A percentile compares a stretch with the other conserved stretches of the same genome.
Conservation (phyloP, 1,140 invertebrate genomes). For the Tetramorium parvispinum region DNA sequence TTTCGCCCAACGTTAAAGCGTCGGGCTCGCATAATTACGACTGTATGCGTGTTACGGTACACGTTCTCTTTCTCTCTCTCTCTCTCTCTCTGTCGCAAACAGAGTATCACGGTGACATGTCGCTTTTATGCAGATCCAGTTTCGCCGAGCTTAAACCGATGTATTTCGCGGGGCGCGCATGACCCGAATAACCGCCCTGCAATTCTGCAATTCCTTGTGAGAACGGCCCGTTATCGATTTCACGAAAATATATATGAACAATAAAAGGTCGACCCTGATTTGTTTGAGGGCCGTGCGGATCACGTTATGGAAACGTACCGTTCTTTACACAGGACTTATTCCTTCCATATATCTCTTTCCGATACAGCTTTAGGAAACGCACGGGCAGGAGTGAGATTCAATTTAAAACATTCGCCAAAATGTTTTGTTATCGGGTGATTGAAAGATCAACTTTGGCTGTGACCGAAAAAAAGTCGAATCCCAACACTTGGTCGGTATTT, state of each 20-base stretch:
- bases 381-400: not conserved
- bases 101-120: slow-evolving; percentile 16
- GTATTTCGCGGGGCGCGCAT: slow-evolving; percentile 13
- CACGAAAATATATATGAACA: slow-evolving; percentile 33
- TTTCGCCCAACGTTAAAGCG: not conserved
- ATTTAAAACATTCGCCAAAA: slow-evolving; percentile 1
- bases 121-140: slow-evolving; percentile 48
- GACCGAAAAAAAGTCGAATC: not conserved
- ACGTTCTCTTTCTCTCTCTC: not conserved
- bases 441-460: not conserved
- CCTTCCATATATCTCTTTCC: slow-evolving; percentile 5
- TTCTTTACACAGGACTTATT: slow-evolving; percentile 25
- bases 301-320: slow-evolving; percentile 9
- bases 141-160: slow-evolving; percentile 24
- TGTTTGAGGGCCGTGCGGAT: not conserved
- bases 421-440: not conserved
- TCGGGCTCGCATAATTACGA: slow-evolving; percentile 19
- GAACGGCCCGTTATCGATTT: slow-evolving; percentile 28
- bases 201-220: slow-evolving; percentile 8
- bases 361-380: not conserved
- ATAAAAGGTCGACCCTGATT: not conserved
- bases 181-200: slow-evolving; percentile 10
- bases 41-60: slow-evolving; percentile 1
- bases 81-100: slow-evolving; percentile 1
- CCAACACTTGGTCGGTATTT: not conserved